phyloP scores from a whole-genome alignment of 2,113 vertebrate species.

The Rana temporaria region DNA sequence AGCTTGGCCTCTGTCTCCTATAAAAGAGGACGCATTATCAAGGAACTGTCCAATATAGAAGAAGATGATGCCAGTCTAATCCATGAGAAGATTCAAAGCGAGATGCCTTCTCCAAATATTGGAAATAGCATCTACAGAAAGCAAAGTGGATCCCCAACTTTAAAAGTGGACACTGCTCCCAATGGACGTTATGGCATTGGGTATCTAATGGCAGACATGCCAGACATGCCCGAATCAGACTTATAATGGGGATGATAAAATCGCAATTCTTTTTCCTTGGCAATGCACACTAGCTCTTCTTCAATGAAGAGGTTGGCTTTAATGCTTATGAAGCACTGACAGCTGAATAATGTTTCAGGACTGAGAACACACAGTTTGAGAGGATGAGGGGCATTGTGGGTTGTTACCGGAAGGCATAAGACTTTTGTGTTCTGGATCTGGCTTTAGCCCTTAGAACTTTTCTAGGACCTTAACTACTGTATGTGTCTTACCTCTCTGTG shows the following conservation, averaged over 20 bases:
- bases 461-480: conserved; percentile 52
- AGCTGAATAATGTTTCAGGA: conserved; percentile 67
- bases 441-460: conserved; percentile 51
- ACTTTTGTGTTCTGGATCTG: conserved; percentile 39
- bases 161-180: conserved; percentile 78
- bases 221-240: conserved; percentile 93
- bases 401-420: conserved; percentile 27
- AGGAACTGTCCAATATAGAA: conserved; percentile 81
- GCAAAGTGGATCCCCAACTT: conserved; percentile 76
- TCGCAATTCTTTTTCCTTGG: conserved; percentile 54
- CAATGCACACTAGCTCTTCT: conserved; percentile 61
- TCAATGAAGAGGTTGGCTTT: conserved; percentile 63
- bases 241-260: conserved; percentile 73
- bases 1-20: conserved; percentile 87
- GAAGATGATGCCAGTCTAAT: conserved; percentile 90
- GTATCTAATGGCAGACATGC: conserved; percentile 91
- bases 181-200: conserved; percentile 95
- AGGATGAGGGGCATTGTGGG: conserved; percentile 4
- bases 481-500: conserved; percentile 56
- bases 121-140: conserved; percentile 90
- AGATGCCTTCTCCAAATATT: conserved; percentile 86
- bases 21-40: conserved; percentile 91
- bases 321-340: conserved; percentile 67
- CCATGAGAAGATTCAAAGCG: conserved; percentile 85
- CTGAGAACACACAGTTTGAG: conserved; percentile 43